Evolutionary conservation across 2,113 vertebrate genomes (phyloP).

Genomic region (Ellobius talpinus): DNA sequence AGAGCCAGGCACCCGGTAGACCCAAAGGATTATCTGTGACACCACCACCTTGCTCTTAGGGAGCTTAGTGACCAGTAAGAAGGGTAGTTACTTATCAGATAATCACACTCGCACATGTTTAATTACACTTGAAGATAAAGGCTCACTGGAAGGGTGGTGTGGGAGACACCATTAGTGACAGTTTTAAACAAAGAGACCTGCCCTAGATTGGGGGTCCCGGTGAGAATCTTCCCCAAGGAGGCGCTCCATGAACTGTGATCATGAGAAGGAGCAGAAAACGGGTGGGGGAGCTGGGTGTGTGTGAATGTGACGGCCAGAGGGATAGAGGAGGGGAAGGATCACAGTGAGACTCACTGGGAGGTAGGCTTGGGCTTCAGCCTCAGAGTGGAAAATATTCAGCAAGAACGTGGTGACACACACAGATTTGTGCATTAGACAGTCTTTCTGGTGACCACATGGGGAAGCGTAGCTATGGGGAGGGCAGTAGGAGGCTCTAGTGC

Average conservation of each 20-base stretch:
- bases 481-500: background rate
- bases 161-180: slow-evolving; percentile 37
- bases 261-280: background rate
- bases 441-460: background rate
- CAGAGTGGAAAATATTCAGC: background rate
- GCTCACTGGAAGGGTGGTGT: background rate
- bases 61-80: background rate
- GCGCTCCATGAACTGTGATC: background rate
- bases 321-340: background rate
- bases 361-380: background rate
- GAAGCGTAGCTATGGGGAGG: background rate
- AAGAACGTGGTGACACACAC: background rate
- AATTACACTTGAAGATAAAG: slow-evolving; percentile 57
- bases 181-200: slow-evolving; percentile 9
- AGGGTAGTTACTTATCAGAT: slow-evolving; percentile 1
- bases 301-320: background rate
- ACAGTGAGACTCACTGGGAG: background rate
- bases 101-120: slow-evolving; percentile 33
- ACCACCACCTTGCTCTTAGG: background rate
- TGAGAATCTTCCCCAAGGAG: background rate
- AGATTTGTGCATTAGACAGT: background rate
- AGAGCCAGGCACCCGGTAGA: background rate
- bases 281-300: background rate
- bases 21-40: background rate
- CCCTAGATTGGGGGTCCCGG: background rate